Percentiles rank a stretch among this genome's conserved stretches.
phyloP scores from a whole-genome alignment of 1,140 invertebrate genomes.

The Agraylea sexmaculata region DNA sequence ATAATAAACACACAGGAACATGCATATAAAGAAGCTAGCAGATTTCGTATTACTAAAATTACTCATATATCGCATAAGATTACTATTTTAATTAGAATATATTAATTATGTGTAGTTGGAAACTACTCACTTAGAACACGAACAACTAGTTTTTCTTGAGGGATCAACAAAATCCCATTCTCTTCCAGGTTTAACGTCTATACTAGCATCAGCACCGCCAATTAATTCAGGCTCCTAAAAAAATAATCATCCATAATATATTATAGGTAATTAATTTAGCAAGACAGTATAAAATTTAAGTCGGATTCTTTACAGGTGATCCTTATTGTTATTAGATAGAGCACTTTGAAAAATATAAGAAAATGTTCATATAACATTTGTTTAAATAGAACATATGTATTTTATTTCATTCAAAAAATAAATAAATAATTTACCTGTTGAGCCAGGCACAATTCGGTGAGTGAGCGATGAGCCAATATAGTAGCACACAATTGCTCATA shows the following conservation, averaged over 20 bases:
- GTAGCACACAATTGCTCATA: too few relatives aligned
- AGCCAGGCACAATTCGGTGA: constrained; percentile 13
- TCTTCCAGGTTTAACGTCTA: constrained; percentile 16
- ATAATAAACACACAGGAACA: not conserved
- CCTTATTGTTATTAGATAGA: too few relatives aligned
- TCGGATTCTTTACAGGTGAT: too few relatives aligned
- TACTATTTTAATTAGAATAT: not conserved
- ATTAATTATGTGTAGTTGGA: not conserved
- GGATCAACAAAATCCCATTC: constrained; percentile 84
- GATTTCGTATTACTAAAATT: constrained; percentile 2
- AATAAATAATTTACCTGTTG: constrained; percentile 17
- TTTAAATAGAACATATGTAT: too few relatives aligned
- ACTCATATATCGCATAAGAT: constrained; percentile 8
- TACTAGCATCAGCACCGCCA: constrained; percentile 8
- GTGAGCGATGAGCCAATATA: constrained; percentile 25
- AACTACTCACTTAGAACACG: constrained; percentile 61
- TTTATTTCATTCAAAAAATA: too few relatives aligned
- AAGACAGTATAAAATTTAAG: too few relatives aligned
- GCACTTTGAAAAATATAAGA: too few relatives aligned
- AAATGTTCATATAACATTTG: too few relatives aligned
- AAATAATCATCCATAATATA: too few relatives aligned
- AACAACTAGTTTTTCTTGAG: constrained; percentile 64
- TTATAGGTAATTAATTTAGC: too few relatives aligned
- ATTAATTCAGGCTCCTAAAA: constrained; percentile 16
- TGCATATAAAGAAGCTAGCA: too few relatives aligned